These are phyloP conservation scores for Drosophila yooni DNA, from an alignment of 2,888 invertebrate genomes.

Conservation along the genomic window DNA sequence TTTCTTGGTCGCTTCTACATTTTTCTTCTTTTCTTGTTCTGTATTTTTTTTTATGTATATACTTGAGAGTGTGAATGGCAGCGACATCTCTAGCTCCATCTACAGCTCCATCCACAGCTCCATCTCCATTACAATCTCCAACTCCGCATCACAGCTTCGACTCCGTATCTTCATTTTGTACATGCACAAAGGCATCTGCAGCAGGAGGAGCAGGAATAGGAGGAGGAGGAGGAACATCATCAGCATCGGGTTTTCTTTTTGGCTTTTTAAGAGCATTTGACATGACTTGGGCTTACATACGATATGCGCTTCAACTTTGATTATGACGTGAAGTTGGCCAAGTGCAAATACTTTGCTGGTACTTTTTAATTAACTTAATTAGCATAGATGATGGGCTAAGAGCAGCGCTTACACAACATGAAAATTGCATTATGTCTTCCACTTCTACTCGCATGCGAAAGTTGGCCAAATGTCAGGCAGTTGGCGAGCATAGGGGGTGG, in stretches of 20 bases:
- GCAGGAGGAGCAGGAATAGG: background rate
- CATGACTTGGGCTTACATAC: slow-evolving; percentile 69
- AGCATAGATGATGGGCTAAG: slow-evolving; percentile 76
- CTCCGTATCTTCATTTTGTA: slow-evolving; percentile 25
- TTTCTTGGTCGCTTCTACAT: slow-evolving; percentile 52
- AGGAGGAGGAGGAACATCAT: background rate
- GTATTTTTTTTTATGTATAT: slow-evolving; percentile 41
- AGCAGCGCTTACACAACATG: slow-evolving; percentile 74
- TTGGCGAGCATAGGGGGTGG: too few species aligned
- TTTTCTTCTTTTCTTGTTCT: slow-evolving; percentile 18
- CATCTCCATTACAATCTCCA: slow-evolving; percentile 25
- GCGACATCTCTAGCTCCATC: slow-evolving; percentile 27
- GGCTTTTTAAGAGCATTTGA: slow-evolving; percentile 76
- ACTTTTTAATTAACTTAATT: slow-evolving; percentile 78
- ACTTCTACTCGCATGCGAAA: slow-evolving; percentile 32
- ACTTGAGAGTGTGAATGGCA: slow-evolving; percentile 50
- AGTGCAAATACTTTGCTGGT: slow-evolving; percentile 78
- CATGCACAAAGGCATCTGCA: slow-evolving; percentile 36
- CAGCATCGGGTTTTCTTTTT: slow-evolving; percentile 19
- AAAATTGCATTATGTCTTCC: slow-evolving; percentile 71
- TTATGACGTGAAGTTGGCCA: slow-evolving; percentile 79
- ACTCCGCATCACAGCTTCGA: slow-evolving; percentile 27
- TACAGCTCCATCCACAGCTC: slow-evolving; percentile 8
- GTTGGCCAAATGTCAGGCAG: slow-evolving; percentile 29
- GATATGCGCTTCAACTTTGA: slow-evolving; percentile 71